Evolutionary conservation across 2,888 invertebrate species (phyloP).

Genomic region (Philonicus albiceps): DNA sequence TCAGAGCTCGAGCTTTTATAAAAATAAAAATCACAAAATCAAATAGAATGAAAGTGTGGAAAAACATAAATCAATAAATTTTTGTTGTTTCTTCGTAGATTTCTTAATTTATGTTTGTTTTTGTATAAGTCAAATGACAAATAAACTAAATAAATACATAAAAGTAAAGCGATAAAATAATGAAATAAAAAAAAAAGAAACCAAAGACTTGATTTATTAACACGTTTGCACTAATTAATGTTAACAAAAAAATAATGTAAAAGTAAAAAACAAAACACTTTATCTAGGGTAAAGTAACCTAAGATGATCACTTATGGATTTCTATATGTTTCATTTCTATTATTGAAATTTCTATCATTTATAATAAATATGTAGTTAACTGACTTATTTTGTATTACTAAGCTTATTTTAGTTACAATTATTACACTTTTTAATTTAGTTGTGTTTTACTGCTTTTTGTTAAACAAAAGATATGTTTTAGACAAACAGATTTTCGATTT

Average conservation of each 20-base stretch:
- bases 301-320: conserved; percentile 8
- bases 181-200: conserved; percentile 24
- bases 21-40: background rate
- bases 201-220: conserved; percentile 43
- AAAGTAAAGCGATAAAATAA: background rate
- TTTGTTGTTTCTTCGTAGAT: conserved; percentile 23
- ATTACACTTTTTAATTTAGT: conserved; percentile 32
- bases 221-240: conserved; percentile 40
- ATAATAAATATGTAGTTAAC: conserved; percentile 41
- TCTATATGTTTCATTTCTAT: conserved; percentile 34
- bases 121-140: conserved; percentile 7
- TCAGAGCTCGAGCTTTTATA: conserved; percentile 28
- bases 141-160: background rate
- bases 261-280: conserved; percentile 12
- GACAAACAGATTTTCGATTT: conserved; percentile 39
- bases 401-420: conserved; percentile 26
- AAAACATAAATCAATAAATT: background rate
- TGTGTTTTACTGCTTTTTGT: conserved; percentile 39
- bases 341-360: conserved; percentile 39
- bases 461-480: conserved; percentile 37
- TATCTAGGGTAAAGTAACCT: conserved; percentile 26
- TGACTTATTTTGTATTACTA: conserved; percentile 37
- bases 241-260: conserved; percentile 32
- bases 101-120: background rate
- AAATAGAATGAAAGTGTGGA: background rate